Evolutionary conservation across 2,797 vertebrate genomes (phyloP), one percentile per base, ranked within the genome.

Genomic region (Euthynnus affinis): DNA sequence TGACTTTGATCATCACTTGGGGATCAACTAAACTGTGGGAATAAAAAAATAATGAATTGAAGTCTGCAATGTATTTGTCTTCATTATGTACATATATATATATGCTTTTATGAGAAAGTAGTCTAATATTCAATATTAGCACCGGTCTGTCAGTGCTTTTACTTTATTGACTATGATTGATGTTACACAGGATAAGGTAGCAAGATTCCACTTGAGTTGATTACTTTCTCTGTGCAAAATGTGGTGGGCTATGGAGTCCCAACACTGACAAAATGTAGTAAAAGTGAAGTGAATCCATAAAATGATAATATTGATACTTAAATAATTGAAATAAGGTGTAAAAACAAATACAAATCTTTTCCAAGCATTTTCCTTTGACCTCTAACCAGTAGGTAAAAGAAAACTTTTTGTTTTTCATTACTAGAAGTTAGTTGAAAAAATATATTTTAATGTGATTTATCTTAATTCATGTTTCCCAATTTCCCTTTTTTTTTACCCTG

Each of bases 1-100:
- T 2, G 44, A 55, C 40, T 81, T 52, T 57, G 60, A 78, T 69
- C 66, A 42, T 55, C 9, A n/a, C 10, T 40, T 63, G 12, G 25
- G 10, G 18, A 20, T 46, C 51, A 52, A 8, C 27, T 40, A 58
- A 65, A 42, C 27, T 0, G 4, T 27, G 8, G 44, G 17, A 46
- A 20, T 20, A 0, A 2, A 27, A 22, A 44, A 40, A 34, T 12
- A 20, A 37, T 17, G 37, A 18, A 56, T 46, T 60, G 12, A 9
- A 29, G 20, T 9, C 63, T 40, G 9, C 2, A 4, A 57, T 68
- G 5, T 0, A 15, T 58, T 46, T 23, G 29, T 55, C n/a, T 34
- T 6, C 4, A 17, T 10, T 8, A 27, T 9, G 53, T 5, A 20
- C 51, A 14, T 5, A 18, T 40, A 14, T n/a, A n/a, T n/a, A 42